Evolutionary conservation across 1,140 invertebrate genomes (phyloP).

Genomic region (Panagrolaimus sp.): DNA sequence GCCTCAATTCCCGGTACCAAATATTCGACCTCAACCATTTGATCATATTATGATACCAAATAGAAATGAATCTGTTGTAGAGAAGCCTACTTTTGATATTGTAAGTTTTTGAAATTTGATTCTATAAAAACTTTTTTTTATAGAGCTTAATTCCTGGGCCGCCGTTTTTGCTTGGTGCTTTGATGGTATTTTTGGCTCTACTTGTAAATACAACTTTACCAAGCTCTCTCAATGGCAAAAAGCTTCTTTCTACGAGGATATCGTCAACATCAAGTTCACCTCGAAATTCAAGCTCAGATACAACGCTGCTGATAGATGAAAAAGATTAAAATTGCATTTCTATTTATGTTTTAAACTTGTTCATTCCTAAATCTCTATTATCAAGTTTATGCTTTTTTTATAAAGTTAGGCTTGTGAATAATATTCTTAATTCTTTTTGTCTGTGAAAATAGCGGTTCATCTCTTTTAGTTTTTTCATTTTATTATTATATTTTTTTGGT

Average conservation of each 20-base stretch:
- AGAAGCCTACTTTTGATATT: constrained; percentile 14
- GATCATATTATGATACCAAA: constrained; percentile 45
- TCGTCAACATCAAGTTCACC: background rate
- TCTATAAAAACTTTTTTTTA: constrained; percentile 27
- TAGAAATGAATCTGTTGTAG: constrained; percentile 37
- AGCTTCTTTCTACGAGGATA: background rate
- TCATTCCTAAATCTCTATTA: too few species aligned
- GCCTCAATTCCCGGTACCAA: constrained; percentile 51
- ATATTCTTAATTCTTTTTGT: too few species aligned
- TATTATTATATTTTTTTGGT: too few species aligned
- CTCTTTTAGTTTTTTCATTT: too few species aligned
- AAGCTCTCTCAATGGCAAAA: constrained; percentile 25
- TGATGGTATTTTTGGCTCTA: constrained; percentile 88
- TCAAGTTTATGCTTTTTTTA: too few species aligned
- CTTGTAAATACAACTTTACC: constrained; percentile 64
- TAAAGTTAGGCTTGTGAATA: too few species aligned
- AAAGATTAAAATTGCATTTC: constrained; percentile 16
- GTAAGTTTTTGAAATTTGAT: constrained; percentile 16
- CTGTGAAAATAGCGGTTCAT: too few species aligned
- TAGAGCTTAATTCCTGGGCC: constrained; percentile 85
- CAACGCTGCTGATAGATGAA: constrained; percentile 28
- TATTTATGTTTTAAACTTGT: too few species aligned
- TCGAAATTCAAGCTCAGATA: constrained; percentile 17
- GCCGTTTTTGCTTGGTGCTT: constrained; percentile 95
- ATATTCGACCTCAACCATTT: constrained; percentile 45